Percentiles rank a stretch among this genome's conserved stretches.
phyloP scores from a whole-genome alignment of 2,888 invertebrate species.

The Aleiodes alternator region DNA sequence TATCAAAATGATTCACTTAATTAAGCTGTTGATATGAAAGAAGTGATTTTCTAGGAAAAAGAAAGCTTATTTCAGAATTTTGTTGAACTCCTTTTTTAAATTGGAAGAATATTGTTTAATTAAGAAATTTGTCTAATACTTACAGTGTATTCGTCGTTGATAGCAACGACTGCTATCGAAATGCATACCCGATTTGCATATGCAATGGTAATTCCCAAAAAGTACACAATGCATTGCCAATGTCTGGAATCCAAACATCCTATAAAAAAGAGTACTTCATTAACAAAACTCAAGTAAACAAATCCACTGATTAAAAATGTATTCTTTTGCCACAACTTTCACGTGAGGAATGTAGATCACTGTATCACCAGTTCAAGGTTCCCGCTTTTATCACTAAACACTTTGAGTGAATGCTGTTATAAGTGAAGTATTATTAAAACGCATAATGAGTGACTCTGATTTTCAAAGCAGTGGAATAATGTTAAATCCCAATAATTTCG shows the following conservation, averaged over 20 bases:
- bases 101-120: background rate
- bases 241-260: conserved; percentile 77
- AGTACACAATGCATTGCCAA: conserved; percentile 77
- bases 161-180: conserved; percentile 78
- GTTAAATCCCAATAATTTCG: too few relatives aligned
- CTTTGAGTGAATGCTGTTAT: background rate
- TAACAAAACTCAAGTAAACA: background rate
- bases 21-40: background rate
- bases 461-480: too few relatives aligned
- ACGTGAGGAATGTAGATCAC: background rate
- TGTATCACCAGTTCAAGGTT: conserved; percentile 17
- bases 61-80: background rate
- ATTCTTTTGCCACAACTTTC: too few relatives aligned
- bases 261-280: conserved; percentile 29
- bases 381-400: conserved; percentile 7
- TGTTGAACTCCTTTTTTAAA: background rate
- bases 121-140: background rate
- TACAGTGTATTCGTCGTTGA: conserved; percentile 61
- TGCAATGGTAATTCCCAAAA: conserved; percentile 76
- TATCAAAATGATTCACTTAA: background rate
- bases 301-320: too few relatives aligned
- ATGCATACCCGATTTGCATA: conserved; percentile 78
- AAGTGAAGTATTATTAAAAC: too few relatives aligned
- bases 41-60: background rate
- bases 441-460: too few relatives aligned